phyloP scores from a whole-genome alignment of 1,140 invertebrate species.

The Atta colombica region DNA sequence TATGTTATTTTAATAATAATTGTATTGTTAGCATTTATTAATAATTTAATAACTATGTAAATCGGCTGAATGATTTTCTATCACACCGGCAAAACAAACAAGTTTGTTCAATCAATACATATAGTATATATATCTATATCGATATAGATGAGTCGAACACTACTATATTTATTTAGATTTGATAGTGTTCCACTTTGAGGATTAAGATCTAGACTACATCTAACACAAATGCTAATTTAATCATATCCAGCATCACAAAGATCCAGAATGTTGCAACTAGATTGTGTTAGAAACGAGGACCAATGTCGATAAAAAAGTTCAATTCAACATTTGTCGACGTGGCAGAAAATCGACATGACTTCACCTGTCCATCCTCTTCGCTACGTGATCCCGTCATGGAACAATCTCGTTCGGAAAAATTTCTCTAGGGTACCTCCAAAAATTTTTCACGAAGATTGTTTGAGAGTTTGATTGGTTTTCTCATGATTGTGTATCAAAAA shows the following conservation, averaged over 20 bases:
- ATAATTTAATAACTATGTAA: not conserved
- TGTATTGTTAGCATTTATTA: not conserved
- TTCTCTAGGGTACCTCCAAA: constrained; percentile 43
- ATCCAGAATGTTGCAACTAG: not conserved
- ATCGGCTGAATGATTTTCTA: constrained; percentile 3
- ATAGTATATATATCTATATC: not conserved
- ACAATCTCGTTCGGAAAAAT: constrained; percentile 58
- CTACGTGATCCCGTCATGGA: constrained; percentile 56
- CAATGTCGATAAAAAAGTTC: constrained; percentile 43
- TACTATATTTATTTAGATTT: constrained; percentile 45
- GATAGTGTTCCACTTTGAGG: constrained; percentile 41
- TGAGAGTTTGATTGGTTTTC: constrained; percentile 14
- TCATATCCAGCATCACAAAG: not conserved
- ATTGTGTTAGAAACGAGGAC: constrained; percentile 21
- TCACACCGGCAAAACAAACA: constrained; percentile 15
- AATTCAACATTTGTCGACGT: constrained; percentile 52
- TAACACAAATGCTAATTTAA: constrained; percentile 42
- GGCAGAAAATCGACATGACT: constrained; percentile 55
- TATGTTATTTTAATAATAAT: constrained; percentile 4
- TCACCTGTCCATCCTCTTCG: constrained; percentile 54
- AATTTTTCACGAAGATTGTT: constrained; percentile 43
- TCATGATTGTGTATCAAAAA: not conserved
- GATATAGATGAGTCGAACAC: constrained; percentile 16
- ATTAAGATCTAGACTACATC: constrained; percentile 28
- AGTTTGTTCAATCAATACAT: constrained; percentile 15